A percentile compares a stretch with the other conserved stretches of the same genome.
Conservation (phyloP, 2,888 invertebrate genomes). For the Aleiodes testaceus region DNA sequence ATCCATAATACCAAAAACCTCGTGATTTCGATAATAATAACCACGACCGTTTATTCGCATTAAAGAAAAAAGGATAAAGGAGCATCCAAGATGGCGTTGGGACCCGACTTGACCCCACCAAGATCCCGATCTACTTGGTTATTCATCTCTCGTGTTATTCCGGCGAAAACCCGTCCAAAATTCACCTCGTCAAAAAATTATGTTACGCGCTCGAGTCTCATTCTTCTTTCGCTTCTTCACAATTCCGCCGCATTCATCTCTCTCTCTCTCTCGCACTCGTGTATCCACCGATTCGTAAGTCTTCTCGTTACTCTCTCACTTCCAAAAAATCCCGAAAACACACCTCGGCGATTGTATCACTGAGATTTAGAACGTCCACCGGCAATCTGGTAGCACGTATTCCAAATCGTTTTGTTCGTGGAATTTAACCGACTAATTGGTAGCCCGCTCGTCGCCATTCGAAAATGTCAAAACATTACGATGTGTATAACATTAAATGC, state of each 20-base stretch:
- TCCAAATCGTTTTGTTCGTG: conserved; percentile 55
- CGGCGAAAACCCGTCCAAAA: conserved; percentile 59
- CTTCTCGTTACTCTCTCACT: conserved; percentile 32
- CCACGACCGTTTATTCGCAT: no score
- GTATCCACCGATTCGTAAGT: conserved; percentile 1
- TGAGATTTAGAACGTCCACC: conserved; percentile 57
- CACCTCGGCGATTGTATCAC: conserved; percentile 56
- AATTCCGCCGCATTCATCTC: conserved; percentile 38
- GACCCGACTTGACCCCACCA: conserved; percentile 36
- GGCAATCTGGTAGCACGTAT: conserved; percentile 60
- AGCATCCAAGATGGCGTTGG: conserved; percentile 5
- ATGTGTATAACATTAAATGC: conserved; percentile 23
- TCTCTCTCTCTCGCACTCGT: conserved; percentile 40
- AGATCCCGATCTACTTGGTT: conserved; percentile 62
- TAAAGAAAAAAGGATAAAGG: not conserved
- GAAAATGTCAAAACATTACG: conserved; percentile 19
- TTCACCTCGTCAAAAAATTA: conserved; percentile 59
- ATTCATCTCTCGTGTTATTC: conserved; percentile 61
- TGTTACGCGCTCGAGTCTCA: conserved; percentile 50
- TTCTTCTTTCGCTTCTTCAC: conserved; percentile 41
- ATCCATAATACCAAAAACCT: no score
- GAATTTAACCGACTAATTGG: conserved; percentile 59
- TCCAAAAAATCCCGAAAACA: conserved; percentile 34
- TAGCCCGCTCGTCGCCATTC: conserved; percentile 43
- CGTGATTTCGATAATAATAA: not conserved